Percentiles rank a stretch among this genome's conserved stretches.
phyloP scores from a whole-genome alignment of 2,888 invertebrate genomes.

The Tipula unca region DNA sequence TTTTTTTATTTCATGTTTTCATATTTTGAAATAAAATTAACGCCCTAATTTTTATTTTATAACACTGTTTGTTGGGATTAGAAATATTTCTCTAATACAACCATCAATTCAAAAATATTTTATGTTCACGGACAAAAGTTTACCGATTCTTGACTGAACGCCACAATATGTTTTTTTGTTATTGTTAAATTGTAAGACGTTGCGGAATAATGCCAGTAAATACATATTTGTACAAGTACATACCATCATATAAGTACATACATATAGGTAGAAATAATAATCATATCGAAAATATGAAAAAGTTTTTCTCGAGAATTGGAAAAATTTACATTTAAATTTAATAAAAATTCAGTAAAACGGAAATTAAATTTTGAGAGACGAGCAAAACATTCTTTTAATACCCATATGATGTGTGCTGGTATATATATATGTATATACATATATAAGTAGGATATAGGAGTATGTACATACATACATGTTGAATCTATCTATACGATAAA shows the following conservation, averaged over 20 bases:
- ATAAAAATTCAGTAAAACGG: background rate
- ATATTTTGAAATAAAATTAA: no score
- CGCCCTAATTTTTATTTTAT: no score
- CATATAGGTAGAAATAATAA: background rate
- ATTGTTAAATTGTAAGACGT: background rate
- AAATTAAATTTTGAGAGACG: background rate
- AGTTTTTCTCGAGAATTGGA: background rate
- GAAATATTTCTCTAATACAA: no score
- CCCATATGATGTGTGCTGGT: no score
- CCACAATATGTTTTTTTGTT: background rate
- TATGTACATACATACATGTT: no score
- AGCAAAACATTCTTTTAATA: background rate
- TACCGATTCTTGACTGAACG: background rate
- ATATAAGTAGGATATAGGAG: no score
- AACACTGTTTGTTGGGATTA: no score
- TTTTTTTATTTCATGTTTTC: no score
- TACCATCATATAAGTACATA: background rate
- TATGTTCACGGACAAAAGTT: background rate
- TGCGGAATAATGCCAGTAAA: background rate
- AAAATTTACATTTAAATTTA: background rate
- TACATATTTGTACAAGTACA: background rate
- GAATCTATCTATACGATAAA: no score
- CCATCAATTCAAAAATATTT: background rate
- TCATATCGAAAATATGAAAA: background rate
- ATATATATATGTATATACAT: no score